These are phyloP conservation scores for Garrulus glandarius DNA, from an alignment of 2,797 vertebrate species.

Conservation along the genomic window DNA sequence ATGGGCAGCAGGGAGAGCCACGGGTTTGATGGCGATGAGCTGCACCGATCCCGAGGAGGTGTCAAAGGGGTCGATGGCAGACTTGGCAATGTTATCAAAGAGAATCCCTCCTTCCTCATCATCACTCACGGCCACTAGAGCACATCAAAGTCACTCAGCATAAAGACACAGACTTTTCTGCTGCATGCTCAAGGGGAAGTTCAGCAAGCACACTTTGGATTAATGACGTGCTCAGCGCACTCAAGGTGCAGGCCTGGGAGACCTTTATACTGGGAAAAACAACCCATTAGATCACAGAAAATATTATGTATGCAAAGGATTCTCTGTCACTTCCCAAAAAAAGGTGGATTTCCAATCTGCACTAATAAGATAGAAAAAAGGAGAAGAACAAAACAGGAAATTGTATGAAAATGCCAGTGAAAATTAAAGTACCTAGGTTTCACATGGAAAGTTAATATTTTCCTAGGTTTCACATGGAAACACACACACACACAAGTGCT, in stretches of 20 bases:
- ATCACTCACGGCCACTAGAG: conserved; percentile 73
- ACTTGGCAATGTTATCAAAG: conserved; percentile 76
- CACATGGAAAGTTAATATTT: neutral
- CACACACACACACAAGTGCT: neutral
- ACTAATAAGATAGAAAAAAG: neutral
- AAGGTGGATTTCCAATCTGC: neutral
- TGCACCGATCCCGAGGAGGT: conserved; percentile 94
- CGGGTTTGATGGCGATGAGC: conserved; percentile 91
- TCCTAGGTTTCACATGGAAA: neutral
- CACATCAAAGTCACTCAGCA: conserved; percentile 41
- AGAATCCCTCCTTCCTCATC: conserved; percentile 78
- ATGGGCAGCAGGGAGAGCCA: conserved; percentile 81
- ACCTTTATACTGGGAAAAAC: neutral
- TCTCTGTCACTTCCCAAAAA: neutral
- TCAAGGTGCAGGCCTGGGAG: neutral
- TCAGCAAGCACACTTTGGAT: neutral
- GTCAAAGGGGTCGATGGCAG: conserved; percentile 86
- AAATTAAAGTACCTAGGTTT: neutral
- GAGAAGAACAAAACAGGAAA: neutral
- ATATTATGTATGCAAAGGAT: neutral
- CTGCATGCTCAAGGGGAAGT: neutral
- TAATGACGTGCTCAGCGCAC: neutral
- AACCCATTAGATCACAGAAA: neutral
- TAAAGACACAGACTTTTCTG: neutral
- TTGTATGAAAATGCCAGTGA: neutral